Base-by-base conservation (phyloP, 2,888 invertebrate genomes). In the Cenopis cana region DNA sequence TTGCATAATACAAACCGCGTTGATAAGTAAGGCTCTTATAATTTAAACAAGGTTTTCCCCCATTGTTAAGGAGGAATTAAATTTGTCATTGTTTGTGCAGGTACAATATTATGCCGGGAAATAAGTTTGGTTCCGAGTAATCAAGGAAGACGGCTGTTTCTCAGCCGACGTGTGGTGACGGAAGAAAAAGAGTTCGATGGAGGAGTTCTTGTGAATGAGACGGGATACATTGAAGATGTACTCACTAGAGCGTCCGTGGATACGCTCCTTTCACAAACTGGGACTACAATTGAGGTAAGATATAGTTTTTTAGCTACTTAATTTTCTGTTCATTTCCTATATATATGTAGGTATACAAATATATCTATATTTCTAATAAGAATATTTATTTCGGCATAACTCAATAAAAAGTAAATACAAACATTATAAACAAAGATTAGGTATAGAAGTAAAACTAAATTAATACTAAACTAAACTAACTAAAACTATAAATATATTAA, bases 191-290 rank as follows among this genome's bases (percentile, higher is more conserved):
- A 95, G 69, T 85, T 94, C 20, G 92, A 94, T 70, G 95, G 95
- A 14, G 95, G 95, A 24, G 94, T 95, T 68, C 81, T 96, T 69
- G 94, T 95, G 12, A 87, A 93, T 62, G 87, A 93, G 56, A 85
- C 93, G 76, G 96, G 95, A 33, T 93, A 93, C 76, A 95, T 96
- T 73, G 85, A 90, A 70, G 89, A 91, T 71, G 90, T 96, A 18
- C 82, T 95, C 1, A 88, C 86, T 29, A 86, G 90, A 29, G 81
- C 88, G 0, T 87, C 90, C 14, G 88, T 94, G 56, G 87, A 93
- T 36, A 84, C 89, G 75, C 81, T 92, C 0, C 86, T 92, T 75
- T 76, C 88, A 61, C 86, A 89, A 73, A 86, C 82, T 71, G 85
- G 82, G 60, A 82, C 86, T 75, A 82, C 87, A 52, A 85, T 91